Conservation (phyloP, 2,797 vertebrate genomes). For the Eupleurogrammus muticus region DNA sequence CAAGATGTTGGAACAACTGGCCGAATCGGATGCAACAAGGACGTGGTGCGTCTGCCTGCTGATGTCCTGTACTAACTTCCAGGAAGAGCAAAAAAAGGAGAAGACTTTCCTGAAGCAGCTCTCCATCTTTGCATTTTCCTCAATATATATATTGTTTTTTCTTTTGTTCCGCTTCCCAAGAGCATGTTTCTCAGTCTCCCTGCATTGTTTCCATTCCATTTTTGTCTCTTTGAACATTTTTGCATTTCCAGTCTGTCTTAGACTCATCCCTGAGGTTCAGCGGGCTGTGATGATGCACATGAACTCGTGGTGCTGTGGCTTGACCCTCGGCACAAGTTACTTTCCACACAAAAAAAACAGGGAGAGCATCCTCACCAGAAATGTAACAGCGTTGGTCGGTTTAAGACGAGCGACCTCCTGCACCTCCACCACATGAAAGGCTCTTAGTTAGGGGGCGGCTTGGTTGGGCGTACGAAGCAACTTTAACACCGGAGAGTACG, state of each 20-base stretch:
- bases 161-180: slow-evolving; percentile 12
- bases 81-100: slow-evolving; percentile 15
- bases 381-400: slow-evolving; percentile 17
- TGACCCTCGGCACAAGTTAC: slow-evolving; percentile 55
- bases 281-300: slow-evolving; percentile 26
- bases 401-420: neutral
- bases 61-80: slow-evolving; percentile 41
- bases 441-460: neutral
- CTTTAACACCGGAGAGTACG: neutral
- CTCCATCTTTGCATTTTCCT: slow-evolving; percentile 24
- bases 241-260: slow-evolving; percentile 33
- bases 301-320: slow-evolving; percentile 39
- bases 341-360: slow-evolving; percentile 20
- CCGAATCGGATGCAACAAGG: slow-evolving; percentile 60
- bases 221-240: slow-evolving; percentile 38
- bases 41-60: slow-evolving; percentile 37
- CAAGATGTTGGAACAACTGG: slow-evolving; percentile 64
- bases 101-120: slow-evolving; percentile 25
- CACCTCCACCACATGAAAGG: neutral
- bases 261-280: slow-evolving; percentile 46
- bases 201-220: slow-evolving; percentile 33
- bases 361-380: neutral
- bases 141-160: neutral
- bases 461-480: neutral
- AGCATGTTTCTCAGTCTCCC: slow-evolving; percentile 20